Percentiles rank a stretch among this genome's conserved stretches.
Conservation (phyloP, 2,888 invertebrate genomes). For the Lypha dubia region DNA sequence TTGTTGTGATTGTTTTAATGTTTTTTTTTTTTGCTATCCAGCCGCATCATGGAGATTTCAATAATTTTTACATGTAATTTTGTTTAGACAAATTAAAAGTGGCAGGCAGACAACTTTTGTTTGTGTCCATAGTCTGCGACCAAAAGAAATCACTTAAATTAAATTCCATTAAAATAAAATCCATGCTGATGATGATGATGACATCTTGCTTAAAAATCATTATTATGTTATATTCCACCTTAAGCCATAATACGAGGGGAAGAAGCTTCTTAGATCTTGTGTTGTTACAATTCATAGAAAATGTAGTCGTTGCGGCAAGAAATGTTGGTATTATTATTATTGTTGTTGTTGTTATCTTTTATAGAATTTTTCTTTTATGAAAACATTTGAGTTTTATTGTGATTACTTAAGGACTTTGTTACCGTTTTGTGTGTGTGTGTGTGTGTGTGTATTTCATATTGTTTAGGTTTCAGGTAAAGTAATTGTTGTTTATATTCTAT, state of each 20-base stretch:
- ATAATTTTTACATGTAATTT: slow-evolving; percentile 33
- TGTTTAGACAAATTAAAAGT: background rate
- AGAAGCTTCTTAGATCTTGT: background rate
- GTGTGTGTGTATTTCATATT: too few species aligned
- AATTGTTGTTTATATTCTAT: background rate
- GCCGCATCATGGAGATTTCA: slow-evolving; percentile 25
- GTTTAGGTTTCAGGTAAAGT: slow-evolving; percentile 13
- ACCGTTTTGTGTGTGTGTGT: slow-evolving; percentile 45
- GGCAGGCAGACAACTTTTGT: background rate
- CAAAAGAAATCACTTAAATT: slow-evolving; percentile 33
- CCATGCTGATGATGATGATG: background rate
- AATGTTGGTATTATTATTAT: slow-evolving; percentile 12
- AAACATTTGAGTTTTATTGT: slow-evolving; percentile 57
- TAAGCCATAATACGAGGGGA: slow-evolving; percentile 11
- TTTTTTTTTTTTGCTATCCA: background rate
- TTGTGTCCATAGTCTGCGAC: too few species aligned
- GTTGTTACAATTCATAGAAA: background rate
- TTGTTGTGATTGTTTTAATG: background rate
- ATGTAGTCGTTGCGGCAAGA: slow-evolving; percentile 16
- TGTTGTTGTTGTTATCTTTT: slow-evolving; percentile 8
- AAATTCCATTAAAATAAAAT: slow-evolving; percentile 35
- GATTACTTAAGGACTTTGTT: slow-evolving; percentile 57
- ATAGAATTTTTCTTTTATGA: slow-evolving; percentile 53
- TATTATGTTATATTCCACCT: slow-evolving; percentile 39
- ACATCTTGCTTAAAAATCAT: slow-evolving; percentile 22